phyloP scores from a whole-genome alignment of 2,113 vertebrate species.

The Ophthalmolycus amberensis region DNA sequence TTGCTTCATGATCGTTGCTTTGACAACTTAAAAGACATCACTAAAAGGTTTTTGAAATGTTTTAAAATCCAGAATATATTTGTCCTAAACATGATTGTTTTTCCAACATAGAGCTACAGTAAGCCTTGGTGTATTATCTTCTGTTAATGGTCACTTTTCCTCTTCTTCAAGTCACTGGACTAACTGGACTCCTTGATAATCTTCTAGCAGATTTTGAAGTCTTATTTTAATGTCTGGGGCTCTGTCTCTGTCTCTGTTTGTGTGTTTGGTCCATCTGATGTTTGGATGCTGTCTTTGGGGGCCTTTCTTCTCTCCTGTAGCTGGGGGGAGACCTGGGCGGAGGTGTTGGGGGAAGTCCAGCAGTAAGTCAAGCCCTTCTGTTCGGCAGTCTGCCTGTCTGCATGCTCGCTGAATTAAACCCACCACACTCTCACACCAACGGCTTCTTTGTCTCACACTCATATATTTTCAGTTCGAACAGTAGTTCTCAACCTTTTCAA shows the following conservation, averaged over 20 bases:
- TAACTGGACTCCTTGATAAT: conserved; percentile 27
- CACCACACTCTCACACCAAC: conserved; percentile 4
- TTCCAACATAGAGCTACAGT: neutral
- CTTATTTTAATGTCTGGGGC: conserved; percentile 37
- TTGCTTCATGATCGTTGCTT: neutral
- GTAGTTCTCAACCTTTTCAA: no score
- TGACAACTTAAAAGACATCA: neutral
- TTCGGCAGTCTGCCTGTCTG: conserved; percentile 59
- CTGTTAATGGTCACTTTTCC: neutral
- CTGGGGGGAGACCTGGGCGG: conserved; percentile 99
- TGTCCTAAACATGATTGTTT: neutral
- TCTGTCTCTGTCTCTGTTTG: conserved; percentile 73
- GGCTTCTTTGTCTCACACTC: conserved; percentile 7
- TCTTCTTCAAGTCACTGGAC: conserved; percentile 18
- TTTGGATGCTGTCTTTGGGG: conserved; percentile 75
- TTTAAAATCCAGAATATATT: neutral
- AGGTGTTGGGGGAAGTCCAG: conserved; percentile 99
- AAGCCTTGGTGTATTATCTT: conserved; percentile 4
- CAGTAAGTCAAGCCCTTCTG: conserved; percentile 92
- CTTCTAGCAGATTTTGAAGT: conserved; percentile 15
- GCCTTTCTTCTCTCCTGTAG: conserved; percentile 86
- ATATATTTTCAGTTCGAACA: neutral
- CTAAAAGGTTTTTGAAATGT: neutral
- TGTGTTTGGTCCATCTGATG: conserved; percentile 67
- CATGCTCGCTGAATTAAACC: conserved; percentile 48